Base-by-base conservation (phyloP, 2,888 invertebrate genomes). In the Chloromyia formosa region DNA sequence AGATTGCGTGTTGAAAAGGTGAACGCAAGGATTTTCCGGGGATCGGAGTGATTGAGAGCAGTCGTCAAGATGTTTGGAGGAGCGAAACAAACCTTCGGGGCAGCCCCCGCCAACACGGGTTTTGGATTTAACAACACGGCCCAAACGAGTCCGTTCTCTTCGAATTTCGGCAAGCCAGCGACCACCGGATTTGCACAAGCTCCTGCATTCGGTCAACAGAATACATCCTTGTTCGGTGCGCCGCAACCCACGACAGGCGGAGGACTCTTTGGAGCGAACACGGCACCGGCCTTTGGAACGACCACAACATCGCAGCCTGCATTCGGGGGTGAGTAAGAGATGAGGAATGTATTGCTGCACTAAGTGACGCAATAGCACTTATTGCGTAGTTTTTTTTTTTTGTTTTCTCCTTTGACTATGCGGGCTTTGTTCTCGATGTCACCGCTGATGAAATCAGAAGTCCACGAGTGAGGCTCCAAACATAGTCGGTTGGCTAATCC, bases 151-250 rank as follows among this genome's bases (percentile, higher is more conserved):
- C 86, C 86, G 1, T 87, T 87, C 79, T 86, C 85, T 0, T 83
- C 88, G 0, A 85, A 88, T 0, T 89, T 89, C 82, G 88, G 88
- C 86, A 89, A 84, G 79, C 87, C 91, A 1, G 87, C 90, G 0
- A 88, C 89, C 1, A 87, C 89, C 0, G 89, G 89, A 69, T 92
- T 92, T 75, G 92, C 92, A 40, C 89, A 89, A 1, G 87, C 92
- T 4, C 89, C 92, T 0, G 88, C 92, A 0, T 94, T 94, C 84
- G 93, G 93, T 1, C 86, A 82, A 75, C 84, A 82, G 74, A 83
- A 85, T 61, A 84, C 87, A 42, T 86, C 89, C 14, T 83, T 91
- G 73, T 91, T 91, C 83, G 89, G 88, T 61, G 83, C 87, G 9
- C 83, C 88, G 49, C 87, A 88, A 75, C 83, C 87, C 35, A 80